Conservation (phyloP, 1,140 invertebrate species). For the Lepidurus apus region DNA sequence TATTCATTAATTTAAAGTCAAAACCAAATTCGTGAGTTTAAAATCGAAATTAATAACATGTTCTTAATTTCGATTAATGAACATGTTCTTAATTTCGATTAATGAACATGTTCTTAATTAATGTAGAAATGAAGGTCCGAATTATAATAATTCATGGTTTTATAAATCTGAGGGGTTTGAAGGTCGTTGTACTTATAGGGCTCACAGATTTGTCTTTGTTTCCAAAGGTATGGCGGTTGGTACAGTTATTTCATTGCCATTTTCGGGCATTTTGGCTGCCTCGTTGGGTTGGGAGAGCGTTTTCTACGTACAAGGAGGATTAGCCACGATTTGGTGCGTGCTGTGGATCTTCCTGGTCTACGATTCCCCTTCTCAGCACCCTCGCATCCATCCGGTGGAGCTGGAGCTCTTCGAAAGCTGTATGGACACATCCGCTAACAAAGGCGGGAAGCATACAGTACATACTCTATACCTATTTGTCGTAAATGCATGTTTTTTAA, state of each 20-base stretch:
- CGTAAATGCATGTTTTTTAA: not conserved
- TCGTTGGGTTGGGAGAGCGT: constrained; percentile 75
- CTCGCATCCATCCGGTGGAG: constrained; percentile 74
- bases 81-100: no score
- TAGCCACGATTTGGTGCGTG: constrained; percentile 74
- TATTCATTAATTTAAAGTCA: no score
- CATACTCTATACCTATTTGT: not conserved
- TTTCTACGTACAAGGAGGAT: constrained; percentile 72
- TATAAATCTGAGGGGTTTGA: not conserved
- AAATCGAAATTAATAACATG: no score
- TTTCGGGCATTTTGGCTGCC: constrained; percentile 70
- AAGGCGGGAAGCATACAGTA: not conserved
- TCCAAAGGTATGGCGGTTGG: constrained; percentile 67
- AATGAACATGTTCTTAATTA: no score
- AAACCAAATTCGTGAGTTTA: no score
- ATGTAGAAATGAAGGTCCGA: no score
- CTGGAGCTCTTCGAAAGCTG: constrained; percentile 40
- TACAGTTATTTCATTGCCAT: constrained; percentile 73
- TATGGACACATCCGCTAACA: not conserved
- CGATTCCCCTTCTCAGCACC: constrained; percentile 78
- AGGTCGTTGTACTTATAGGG: not conserved
- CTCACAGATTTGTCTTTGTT: not conserved
- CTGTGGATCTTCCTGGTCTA: constrained; percentile 78
- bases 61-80: no score
- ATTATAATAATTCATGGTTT: no score